Percentiles rank a stretch among this genome's conserved stretches.
Evolutionary conservation across 2,797 vertebrate species (phyloP).

Genomic region (Macroramphosus scolopax): DNA sequence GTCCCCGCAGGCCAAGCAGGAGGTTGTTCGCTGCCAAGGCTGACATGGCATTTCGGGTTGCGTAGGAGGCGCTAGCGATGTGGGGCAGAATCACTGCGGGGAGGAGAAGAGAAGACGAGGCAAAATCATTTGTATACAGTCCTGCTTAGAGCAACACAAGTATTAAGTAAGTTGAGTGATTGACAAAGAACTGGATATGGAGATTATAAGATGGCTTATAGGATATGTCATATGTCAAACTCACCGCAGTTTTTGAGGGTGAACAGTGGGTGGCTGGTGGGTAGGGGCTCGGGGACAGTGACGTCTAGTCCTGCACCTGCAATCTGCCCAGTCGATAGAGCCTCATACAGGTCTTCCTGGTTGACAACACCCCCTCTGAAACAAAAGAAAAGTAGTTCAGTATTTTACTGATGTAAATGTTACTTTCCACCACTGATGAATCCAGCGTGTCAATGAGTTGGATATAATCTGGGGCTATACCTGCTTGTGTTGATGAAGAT

Average conservation of each 20-base stretch:
- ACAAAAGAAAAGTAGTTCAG: constrained; percentile 21
- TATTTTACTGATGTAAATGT: too few species aligned
- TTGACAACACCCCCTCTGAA: constrained; percentile 77
- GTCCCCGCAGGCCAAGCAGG: constrained; percentile 77
- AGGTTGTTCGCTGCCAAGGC: constrained; percentile 82
- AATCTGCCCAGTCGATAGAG: constrained; percentile 70
- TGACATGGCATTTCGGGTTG: constrained; percentile 83
- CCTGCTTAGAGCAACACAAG: too few species aligned
- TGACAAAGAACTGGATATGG: too few species aligned
- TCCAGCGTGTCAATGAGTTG: too few species aligned
- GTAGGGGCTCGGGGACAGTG: constrained; percentile 78
- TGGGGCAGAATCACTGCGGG: constrained; percentile 84
- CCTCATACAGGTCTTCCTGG: constrained; percentile 79
- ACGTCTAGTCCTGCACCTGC: constrained; percentile 76
- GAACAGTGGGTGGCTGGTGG: constrained; percentile 74
- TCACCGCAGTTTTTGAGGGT: constrained; percentile 79
- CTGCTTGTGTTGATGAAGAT: constrained; percentile 78
- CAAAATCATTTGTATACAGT: too few species aligned
- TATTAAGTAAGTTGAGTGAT: too few species aligned
- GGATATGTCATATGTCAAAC: too few species aligned
- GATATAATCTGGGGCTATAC: constrained; percentile 18
- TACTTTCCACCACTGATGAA: too few species aligned
- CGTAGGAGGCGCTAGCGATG: constrained; percentile 81
- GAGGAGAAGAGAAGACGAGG: too few species aligned
- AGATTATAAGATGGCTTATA: too few species aligned